Evolutionary conservation across 2,113 vertebrate genomes (phyloP).

Genomic region (Chamaetylas fuelleborni): DNA sequence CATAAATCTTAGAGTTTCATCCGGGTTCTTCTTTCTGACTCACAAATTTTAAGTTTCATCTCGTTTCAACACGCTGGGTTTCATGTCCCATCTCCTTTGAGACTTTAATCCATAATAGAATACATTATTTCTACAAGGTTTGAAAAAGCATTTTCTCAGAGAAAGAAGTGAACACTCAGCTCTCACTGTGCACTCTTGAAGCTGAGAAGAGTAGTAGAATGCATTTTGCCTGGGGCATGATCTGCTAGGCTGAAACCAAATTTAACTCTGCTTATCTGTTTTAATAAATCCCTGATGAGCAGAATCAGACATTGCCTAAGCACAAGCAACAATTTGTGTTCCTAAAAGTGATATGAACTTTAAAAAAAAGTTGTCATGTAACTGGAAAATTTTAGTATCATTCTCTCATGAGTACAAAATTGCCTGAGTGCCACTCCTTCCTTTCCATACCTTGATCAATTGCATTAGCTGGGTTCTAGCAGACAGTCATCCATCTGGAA

Average conservation of each 20-base stretch:
- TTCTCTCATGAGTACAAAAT: not conserved
- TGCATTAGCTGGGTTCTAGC: not conserved
- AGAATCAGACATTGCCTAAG: not conserved
- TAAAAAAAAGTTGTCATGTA: not conserved
- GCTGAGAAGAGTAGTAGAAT: not conserved
- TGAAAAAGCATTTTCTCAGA: not conserved
- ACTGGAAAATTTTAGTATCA: not conserved
- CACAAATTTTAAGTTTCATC: not conserved
- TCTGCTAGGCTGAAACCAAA: not conserved
- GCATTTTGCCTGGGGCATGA: not conserved
- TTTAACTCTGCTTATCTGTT: not conserved
- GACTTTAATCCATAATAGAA: not conserved
- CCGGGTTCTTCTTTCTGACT: not conserved
- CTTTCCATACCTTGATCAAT: not conserved
- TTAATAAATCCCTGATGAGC: not conserved
- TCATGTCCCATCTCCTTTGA: not conserved
- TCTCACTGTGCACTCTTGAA: not conserved
- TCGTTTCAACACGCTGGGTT: not conserved
- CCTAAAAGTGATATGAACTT: not conserved
- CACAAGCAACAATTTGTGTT: not conserved
- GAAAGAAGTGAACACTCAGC: not conserved
- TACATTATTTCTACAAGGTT: not conserved
- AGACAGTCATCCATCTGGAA: not conserved
- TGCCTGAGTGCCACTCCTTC: not conserved
- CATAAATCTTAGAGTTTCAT: not conserved